A percentile compares a stretch with the other conserved stretches of the same genome.
phyloP scores from a whole-genome alignment of 2,797 vertebrate species.

The Lepus oiostolus region DNA sequence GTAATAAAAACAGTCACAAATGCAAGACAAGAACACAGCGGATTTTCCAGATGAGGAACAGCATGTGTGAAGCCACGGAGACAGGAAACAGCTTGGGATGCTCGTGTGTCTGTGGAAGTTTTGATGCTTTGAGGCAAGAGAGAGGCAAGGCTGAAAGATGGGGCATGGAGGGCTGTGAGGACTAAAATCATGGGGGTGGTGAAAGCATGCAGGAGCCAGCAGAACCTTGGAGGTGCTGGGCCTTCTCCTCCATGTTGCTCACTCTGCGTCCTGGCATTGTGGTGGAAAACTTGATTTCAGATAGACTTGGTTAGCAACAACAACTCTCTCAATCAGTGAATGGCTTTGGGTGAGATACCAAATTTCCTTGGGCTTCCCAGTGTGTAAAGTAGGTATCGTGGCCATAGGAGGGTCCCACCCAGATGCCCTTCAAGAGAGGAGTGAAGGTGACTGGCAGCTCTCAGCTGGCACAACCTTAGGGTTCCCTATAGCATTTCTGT shows the following conservation, averaged over 20 bases:
- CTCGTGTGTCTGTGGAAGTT: background rate
- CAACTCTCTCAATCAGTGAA: background rate
- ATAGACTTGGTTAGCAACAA: background rate
- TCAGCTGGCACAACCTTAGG: background rate
- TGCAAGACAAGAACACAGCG: background rate
- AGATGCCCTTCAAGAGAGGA: background rate
- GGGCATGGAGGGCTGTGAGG: background rate
- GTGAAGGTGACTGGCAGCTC: background rate
- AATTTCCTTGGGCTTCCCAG: background rate
- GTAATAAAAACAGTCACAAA: background rate
- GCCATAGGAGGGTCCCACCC: background rate
- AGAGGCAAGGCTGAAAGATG: background rate
- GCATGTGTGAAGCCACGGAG: too few species aligned
- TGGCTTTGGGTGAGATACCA: background rate
- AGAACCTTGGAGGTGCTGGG: background rate
- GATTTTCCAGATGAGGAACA: background rate
- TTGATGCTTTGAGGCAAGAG: background rate
- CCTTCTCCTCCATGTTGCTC: background rate
- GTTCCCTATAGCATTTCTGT: accelerated
- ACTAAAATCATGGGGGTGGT: background rate
- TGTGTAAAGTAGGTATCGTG: background rate
- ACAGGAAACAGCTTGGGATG: background rate
- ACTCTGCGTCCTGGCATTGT: background rate
- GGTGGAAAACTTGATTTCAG: background rate
- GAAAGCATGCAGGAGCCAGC: accelerated